Conservation (phyloP, 2,888 invertebrate species). For the Troglohyphantes excavatus region DNA sequence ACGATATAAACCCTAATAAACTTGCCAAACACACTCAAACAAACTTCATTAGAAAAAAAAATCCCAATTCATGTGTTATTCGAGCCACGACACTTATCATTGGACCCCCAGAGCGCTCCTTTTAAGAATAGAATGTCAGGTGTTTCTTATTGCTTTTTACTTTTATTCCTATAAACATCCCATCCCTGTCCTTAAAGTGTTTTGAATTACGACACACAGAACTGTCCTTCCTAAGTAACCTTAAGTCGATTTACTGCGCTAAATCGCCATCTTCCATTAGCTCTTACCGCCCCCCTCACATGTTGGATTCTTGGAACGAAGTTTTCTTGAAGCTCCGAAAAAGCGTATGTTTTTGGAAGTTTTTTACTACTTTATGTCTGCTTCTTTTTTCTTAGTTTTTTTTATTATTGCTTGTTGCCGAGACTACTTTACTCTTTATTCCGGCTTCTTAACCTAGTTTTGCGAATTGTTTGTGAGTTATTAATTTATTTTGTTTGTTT, state of each 20-base stretch:
- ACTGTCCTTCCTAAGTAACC: slow-evolving; percentile 70
- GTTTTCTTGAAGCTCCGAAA: slow-evolving; percentile 24
- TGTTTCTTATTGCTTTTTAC: slow-evolving; percentile 21
- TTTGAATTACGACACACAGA: slow-evolving; percentile 72
- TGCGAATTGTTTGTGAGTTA: slow-evolving; percentile 49
- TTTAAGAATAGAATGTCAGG: slow-evolving; percentile 59
- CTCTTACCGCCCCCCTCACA: slow-evolving; percentile 58
- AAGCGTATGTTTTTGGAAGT: not conserved
- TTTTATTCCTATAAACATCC: not conserved
- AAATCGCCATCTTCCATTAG: slow-evolving; percentile 73
- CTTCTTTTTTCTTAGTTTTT: slow-evolving; percentile 20
- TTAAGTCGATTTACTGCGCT: slow-evolving; percentile 65
- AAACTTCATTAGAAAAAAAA: not conserved
- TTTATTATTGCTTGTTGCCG: not conserved
- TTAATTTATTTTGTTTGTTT: slow-evolving; percentile 49
- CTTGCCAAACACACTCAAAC: too few relatives aligned
- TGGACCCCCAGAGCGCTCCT: slow-evolving; percentile 22
- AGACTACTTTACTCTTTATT: slow-evolving; percentile 12
- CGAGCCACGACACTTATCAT: slow-evolving; percentile 28
- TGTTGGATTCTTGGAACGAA: slow-evolving; percentile 21
- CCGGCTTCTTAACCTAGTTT: slow-evolving; percentile 60
- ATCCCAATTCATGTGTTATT: not conserved
- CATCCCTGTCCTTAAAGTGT: slow-evolving; percentile 55
- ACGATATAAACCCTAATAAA: too few relatives aligned
- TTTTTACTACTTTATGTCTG: slow-evolving; percentile 11